Percentiles rank a stretch among this genome's conserved stretches.
These are phyloP conservation scores for Ricordea florida DNA, from an alignment of 92 coral and sea anemone species.

Conservation along the genomic window DNA sequence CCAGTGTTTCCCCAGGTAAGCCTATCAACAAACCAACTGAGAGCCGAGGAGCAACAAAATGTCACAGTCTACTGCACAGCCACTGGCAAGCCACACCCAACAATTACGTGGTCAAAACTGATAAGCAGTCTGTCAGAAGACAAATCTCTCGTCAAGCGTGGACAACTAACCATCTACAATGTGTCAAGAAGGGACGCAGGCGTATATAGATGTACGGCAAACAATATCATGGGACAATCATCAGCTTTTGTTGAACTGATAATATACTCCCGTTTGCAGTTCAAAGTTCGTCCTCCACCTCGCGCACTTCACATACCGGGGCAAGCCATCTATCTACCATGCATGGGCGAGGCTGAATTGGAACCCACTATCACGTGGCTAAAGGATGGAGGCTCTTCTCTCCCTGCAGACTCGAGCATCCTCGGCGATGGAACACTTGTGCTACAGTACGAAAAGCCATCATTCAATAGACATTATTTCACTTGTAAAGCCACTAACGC, in stretches of 20 bases:
- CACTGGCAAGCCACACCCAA: constrained; percentile 13
- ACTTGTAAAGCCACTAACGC: constrained; percentile 32
- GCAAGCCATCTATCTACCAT: neutral
- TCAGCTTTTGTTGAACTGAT: constrained; percentile 6
- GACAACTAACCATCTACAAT: neutral
- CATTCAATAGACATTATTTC: neutral
- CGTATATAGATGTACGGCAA: neutral
- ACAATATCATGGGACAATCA: neutral
- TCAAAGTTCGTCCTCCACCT: neutral
- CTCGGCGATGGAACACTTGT: constrained; percentile 21
- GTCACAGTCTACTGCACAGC: constrained; percentile 14
- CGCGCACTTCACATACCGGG: neutral
- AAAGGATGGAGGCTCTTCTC: neutral
- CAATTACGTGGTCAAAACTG: constrained; percentile 18
- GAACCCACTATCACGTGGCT: neutral
- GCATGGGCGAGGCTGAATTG: neutral
- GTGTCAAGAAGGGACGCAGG: neutral
- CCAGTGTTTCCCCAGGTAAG: constrained; percentile 6
- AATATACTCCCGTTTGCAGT: neutral
- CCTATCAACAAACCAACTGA: neutral
- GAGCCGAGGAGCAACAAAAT: constrained; percentile 2
- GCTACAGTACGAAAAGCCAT: neutral
- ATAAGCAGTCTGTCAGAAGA: neutral
- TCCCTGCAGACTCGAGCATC: neutral
- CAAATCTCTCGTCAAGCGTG: neutral